A percentile compares a stretch with the other conserved stretches of the same genome.
phyloP scores from a whole-genome alignment of 2,888 invertebrate genomes.

The Tanytarsus gracilentus region DNA sequence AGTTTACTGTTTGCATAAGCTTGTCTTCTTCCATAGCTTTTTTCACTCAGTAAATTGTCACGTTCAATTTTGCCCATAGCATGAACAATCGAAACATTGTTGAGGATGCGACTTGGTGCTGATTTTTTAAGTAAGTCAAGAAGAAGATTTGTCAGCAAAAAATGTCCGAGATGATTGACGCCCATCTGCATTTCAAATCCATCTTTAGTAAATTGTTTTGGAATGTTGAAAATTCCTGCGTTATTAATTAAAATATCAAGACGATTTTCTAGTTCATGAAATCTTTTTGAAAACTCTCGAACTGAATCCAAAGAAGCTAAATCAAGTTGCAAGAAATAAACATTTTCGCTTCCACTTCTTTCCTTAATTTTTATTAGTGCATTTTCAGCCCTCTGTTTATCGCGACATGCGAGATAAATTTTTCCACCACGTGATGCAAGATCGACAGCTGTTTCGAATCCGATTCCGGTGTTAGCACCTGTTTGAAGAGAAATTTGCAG shows the following conservation, averaged over 20 bases:
- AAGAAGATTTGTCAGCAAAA: slow-evolving; percentile 51
- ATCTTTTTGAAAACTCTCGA: slow-evolving; percentile 51
- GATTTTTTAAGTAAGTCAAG: slow-evolving; percentile 50
- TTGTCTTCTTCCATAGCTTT: slow-evolving; percentile 42
- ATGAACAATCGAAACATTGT: slow-evolving; percentile 52
- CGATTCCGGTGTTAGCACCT: slow-evolving; percentile 75
- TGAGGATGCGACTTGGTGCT: slow-evolving; percentile 51
- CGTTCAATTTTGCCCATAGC: slow-evolving; percentile 43
- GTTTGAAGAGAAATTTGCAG: too few species aligned
- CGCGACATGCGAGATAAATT: slow-evolving; percentile 71
- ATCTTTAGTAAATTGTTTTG: slow-evolving; percentile 51
- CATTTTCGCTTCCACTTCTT: slow-evolving; percentile 57
- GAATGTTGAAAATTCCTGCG: slow-evolving; percentile 61
- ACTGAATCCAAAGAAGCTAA: slow-evolving; percentile 63
- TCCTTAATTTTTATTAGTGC: slow-evolving; percentile 56
- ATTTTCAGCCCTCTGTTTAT: slow-evolving; percentile 60
- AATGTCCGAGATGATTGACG: slow-evolving; percentile 58
- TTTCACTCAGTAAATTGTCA: slow-evolving; percentile 64
- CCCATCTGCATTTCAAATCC: slow-evolving; percentile 60
- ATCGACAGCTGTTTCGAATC: slow-evolving; percentile 58
- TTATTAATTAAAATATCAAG: slow-evolving; percentile 62
- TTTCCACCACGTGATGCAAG: slow-evolving; percentile 60
- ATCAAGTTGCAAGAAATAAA: slow-evolving; percentile 67
- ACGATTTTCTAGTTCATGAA: slow-evolving; percentile 44
- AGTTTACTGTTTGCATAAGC: slow-evolving; percentile 72